Evolutionary conservation across 2,113 vertebrate genomes (phyloP).

Genomic region (Dipodomys merriami): DNA sequence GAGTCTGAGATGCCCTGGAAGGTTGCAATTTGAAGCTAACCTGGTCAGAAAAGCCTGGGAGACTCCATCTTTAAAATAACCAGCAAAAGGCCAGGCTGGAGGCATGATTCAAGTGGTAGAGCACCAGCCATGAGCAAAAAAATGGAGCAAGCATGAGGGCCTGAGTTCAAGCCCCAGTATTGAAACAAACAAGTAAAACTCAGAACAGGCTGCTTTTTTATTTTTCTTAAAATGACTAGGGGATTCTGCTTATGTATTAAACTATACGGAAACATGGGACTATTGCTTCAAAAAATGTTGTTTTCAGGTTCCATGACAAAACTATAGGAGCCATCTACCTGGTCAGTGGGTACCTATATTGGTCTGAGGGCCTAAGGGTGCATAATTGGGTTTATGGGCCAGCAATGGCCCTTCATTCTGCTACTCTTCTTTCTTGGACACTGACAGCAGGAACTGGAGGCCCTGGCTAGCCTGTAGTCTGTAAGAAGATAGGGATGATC

Average conservation of each 20-base stretch:
- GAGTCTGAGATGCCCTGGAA: too few relatives aligned
- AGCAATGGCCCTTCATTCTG: slow-evolving; percentile 17
- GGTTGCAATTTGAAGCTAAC: too few relatives aligned
- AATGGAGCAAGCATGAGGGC: too few relatives aligned
- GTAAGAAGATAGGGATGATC: not conserved
- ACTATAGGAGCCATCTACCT: slow-evolving; percentile 31
- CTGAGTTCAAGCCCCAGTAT: not conserved
- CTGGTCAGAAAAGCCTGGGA: too few relatives aligned
- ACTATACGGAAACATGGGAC: not conserved
- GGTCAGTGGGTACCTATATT: slow-evolving; percentile 5
- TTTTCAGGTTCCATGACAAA: slow-evolving; percentile 48
- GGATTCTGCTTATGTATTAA: not conserved
- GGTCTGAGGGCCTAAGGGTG: slow-evolving; percentile 52
- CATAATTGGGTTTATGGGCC: slow-evolving; percentile 55
- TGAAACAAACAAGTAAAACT: not conserved
- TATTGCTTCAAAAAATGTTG: too few relatives aligned
- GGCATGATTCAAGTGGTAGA: too few relatives aligned
- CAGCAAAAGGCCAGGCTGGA: too few relatives aligned
- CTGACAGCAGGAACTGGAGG: slow-evolving; percentile 15
- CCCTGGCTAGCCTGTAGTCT: not conserved
- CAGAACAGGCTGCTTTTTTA: not conserved
- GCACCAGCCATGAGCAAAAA: too few relatives aligned
- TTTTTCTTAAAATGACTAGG: not conserved
- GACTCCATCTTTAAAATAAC: too few relatives aligned
- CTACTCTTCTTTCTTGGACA: slow-evolving; percentile 45